These are phyloP conservation scores for Drosophila elegans DNA, from an alignment of 1,140 invertebrate genomes.

Conservation along the genomic window DNA sequence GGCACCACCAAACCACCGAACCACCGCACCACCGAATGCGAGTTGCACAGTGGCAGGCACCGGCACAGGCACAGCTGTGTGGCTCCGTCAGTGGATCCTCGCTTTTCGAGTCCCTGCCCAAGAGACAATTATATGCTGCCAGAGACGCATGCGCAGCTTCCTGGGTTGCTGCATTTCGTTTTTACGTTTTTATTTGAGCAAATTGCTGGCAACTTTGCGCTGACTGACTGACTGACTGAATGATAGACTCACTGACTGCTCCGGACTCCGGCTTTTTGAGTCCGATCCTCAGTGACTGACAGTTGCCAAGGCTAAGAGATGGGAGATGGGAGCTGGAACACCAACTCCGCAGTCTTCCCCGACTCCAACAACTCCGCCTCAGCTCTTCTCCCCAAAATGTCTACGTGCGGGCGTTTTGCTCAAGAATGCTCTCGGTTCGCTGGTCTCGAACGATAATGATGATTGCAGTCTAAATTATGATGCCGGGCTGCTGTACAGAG, in stretches of 20 bases:
- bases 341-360: constrained; percentile 11
- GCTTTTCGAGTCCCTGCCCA: constrained; percentile 49
- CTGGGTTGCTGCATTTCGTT: constrained; percentile 72
- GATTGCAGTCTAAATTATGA: constrained; percentile 85
- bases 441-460: constrained; percentile 79
- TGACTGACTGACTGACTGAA: constrained; percentile 77
- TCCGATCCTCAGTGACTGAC: constrained; percentile 60
- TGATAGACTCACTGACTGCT: constrained; percentile 79
- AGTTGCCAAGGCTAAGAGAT: constrained; percentile 58
- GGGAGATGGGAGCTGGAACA: constrained; percentile 4
- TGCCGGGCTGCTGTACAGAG: constrained; percentile 71
- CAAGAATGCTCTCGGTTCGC: constrained; percentile 58
- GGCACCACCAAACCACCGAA: constrained; percentile 14
- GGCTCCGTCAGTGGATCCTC: constrained; percentile 47
- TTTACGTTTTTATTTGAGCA: constrained; percentile 82
- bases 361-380: not conserved
- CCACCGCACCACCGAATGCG: constrained; percentile 30
- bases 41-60: constrained; percentile 51
- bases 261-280: constrained; percentile 25
- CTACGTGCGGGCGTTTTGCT: constrained; percentile 79
- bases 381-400: constrained; percentile 52
- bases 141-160: constrained; percentile 74
- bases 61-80: constrained; percentile 66
- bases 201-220: constrained; percentile 81
- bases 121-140: constrained; percentile 82